Base-by-base conservation (phyloP, 2,888 invertebrate genomes). In the Trissonchulus latispiculum region DNA sequence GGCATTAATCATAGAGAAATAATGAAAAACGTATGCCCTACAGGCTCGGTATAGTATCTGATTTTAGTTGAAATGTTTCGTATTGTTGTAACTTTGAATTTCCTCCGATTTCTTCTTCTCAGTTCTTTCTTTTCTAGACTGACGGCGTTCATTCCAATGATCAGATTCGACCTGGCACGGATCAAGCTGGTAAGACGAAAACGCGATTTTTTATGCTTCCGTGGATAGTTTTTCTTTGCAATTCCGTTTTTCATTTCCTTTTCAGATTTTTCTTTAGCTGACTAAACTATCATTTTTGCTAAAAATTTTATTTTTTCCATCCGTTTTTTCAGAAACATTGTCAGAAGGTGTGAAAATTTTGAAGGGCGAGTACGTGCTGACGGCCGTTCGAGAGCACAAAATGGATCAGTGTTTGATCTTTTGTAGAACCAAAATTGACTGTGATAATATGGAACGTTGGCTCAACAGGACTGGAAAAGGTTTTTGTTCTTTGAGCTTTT, bases 401-500 rank as follows among this genome's bases (percentile, higher is more conserved):
- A 97, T 99, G 94, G 95, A 99, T 82, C 87, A 90, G 76, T 93
- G 94, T 0, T 89, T 99, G 76, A 91, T 99, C 77, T 99, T 99
- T 85, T 99, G 99, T 82, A 90, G 99, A 70, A 99, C 99, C 0
- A 99, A 99, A 84, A 78, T 95, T 0, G 99, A 99, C 84, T 99
- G 99, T 83, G 99, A 99, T 85, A 96, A 99, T 85, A 84, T 99
- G 80, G 97, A 99, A 83, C 88, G 88, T 28, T 94, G 91, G 83
- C 85, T 99, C 2, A 88, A 87, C 75, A 87, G 88, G 77, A 84
- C 89, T 0, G 90, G 89, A 28, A 81, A 82, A 76, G 83, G 84
- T 81, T 64, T 8, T 8, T 15, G 31, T 59, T 59, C 59, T 23
- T 23, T 59, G 59, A 28, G n/a, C n/a, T n/a, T n/a, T n/a, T n/a